These are phyloP conservation scores for Radopholus similis DNA, from an alignment of 1,140 invertebrate genomes.

Conservation along the genomic window DNA sequence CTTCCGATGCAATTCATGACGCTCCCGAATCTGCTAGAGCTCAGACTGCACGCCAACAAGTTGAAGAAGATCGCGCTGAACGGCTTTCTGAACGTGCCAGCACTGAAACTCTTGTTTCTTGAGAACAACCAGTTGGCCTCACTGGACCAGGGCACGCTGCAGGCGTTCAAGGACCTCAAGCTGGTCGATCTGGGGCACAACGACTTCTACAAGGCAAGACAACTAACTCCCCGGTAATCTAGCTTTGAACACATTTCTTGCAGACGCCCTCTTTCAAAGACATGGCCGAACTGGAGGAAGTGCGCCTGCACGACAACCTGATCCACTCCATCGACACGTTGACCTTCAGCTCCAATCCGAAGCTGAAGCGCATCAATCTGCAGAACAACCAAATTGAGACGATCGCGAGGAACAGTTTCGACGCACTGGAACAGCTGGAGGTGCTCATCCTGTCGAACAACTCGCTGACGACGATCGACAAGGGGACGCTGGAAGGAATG, in stretches of 20 bases:
- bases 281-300: conserved; percentile 39
- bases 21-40: conserved; percentile 49
- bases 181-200: conserved; percentile 37
- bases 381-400: conserved; percentile 49
- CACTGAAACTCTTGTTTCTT: conserved; percentile 40
- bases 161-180: conserved; percentile 44
- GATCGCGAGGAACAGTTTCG: conserved; percentile 54
- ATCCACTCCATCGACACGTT: conserved; percentile 51
- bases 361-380: conserved; percentile 44
- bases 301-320: conserved; percentile 47
- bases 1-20: conserved; percentile 57
- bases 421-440: conserved; percentile 40
- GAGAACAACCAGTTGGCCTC: conserved; percentile 42
- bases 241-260: neutral
- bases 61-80: conserved; percentile 45
- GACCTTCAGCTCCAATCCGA: conserved; percentile 51
- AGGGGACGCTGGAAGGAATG: conserved; percentile 60
- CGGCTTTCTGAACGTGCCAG: conserved; percentile 59
- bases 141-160: conserved; percentile 34
- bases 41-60: conserved; percentile 46
- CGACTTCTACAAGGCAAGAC: conserved; percentile 23
- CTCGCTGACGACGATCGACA: conserved; percentile 36
- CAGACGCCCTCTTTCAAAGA: conserved; percentile 56
- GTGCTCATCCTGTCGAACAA: conserved; percentile 51
- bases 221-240: neutral